Conservation (phyloP, 1,140 invertebrate genomes). For the Camponotus pennsylvanicus region DNA sequence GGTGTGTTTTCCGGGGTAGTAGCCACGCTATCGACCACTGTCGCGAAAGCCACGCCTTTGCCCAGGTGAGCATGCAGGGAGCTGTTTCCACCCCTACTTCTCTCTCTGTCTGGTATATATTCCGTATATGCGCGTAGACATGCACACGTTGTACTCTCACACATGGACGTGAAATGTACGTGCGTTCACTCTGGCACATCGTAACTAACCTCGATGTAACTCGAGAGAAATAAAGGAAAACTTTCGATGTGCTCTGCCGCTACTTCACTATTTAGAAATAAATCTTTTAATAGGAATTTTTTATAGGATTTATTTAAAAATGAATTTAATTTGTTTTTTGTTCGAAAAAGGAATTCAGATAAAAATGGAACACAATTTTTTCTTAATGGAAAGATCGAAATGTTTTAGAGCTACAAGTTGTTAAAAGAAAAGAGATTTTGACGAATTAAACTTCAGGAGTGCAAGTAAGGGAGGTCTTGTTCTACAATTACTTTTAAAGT, state of each 20-base stretch:
- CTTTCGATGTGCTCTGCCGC: constrained; percentile 1
- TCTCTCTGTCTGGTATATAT: constrained; percentile 25
- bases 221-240: constrained; percentile 41
- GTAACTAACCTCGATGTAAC: constrained; percentile 55
- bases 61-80: constrained; percentile 76
- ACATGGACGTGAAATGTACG: constrained; percentile 17
- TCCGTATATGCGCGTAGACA: not conserved
- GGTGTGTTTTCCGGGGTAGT: constrained; percentile 71
- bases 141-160: not conserved
- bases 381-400: not conserved
- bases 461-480: not conserved
- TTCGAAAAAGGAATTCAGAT: not conserved
- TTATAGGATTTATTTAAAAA: constrained; percentile 16
- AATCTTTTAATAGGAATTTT: constrained; percentile 30
- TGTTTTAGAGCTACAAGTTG: not conserved
- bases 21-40: constrained; percentile 77
- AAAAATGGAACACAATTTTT: not conserved
- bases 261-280: constrained; percentile 29
- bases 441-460: not conserved
- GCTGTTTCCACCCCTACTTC: constrained; percentile 68
- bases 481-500: not conserved
- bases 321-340: constrained; percentile 23
- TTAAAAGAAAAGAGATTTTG: not conserved
- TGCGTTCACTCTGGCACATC: constrained; percentile 30
- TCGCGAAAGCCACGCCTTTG: constrained; percentile 80